Evolutionary conservation across 1,140 invertebrate genomes (phyloP).

Genomic region (Zaprionus gabonicus): DNA sequence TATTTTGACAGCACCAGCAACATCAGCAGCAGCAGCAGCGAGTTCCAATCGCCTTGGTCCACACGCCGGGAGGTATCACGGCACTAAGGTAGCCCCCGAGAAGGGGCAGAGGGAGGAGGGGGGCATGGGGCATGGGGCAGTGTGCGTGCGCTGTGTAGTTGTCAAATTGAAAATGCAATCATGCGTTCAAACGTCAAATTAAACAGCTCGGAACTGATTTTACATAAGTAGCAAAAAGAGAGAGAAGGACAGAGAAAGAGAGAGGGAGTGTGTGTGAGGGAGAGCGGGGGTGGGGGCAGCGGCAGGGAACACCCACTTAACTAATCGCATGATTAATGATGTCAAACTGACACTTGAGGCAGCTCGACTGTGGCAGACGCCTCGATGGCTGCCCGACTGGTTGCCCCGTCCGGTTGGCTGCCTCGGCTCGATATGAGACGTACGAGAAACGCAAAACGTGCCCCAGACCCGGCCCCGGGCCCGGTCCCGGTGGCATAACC

Average conservation of each 20-base stretch:
- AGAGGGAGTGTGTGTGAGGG: conserved; percentile 4
- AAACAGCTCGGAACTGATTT: conserved; percentile 83
- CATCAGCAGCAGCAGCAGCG: conserved; percentile 12
- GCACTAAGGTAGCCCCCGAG: too few relatives aligned
- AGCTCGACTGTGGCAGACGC: conserved; percentile 31
- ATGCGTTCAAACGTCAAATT: conserved; percentile 83
- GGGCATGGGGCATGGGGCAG: conserved; percentile 19
- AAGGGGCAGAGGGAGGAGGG: neutral
- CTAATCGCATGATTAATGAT: conserved; percentile 84
- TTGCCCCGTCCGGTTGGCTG: conserved; percentile 27
- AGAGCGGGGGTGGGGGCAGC: neutral
- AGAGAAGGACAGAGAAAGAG: neutral
- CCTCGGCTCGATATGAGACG: conserved; percentile 31
- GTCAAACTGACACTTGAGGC: conserved; percentile 76
- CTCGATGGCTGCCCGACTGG: conserved; percentile 32
- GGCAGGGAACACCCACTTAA: conserved; percentile 79
- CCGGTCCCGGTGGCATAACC: conserved; percentile 35
- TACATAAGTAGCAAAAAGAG: conserved; percentile 51
- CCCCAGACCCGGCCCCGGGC: conserved; percentile 16
- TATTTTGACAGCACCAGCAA: conserved; percentile 74
- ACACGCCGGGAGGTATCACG: conserved; percentile 17
- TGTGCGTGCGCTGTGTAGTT: conserved; percentile 49
- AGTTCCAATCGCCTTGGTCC: conserved; percentile 33
- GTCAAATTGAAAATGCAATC: conserved; percentile 80
- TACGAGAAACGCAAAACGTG: conserved; percentile 27